A percentile compares a stretch with the other conserved stretches of the same genome.
Conservation (phyloP, 1,140 invertebrate genomes). For the Achroia grisella region DNA sequence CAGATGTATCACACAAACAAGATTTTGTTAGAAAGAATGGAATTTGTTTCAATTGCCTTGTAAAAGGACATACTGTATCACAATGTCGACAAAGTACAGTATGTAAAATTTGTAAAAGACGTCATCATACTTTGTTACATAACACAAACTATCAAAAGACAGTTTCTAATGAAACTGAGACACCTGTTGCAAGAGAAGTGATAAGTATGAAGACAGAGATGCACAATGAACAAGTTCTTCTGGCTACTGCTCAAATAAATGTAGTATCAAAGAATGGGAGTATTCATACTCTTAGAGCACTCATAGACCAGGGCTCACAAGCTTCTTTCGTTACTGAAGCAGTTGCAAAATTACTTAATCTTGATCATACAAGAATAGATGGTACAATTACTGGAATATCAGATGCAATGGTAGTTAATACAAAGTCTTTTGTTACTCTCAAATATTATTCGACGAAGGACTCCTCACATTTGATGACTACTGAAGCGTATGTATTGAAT, state of each 20-base stretch:
- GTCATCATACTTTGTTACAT: slow-evolving; percentile 14
- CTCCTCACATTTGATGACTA: neutral
- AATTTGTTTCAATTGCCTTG: slow-evolving; percentile 23
- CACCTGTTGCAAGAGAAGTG: neutral
- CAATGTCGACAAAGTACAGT: slow-evolving; percentile 9
- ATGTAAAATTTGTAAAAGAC: slow-evolving; percentile 14
- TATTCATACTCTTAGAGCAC: slow-evolving; percentile 6
- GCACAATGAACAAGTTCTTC: slow-evolving; percentile 4
- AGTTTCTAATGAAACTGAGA: neutral
- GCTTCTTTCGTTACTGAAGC: slow-evolving; percentile 12
- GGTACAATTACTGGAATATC: slow-evolving; percentile 18
- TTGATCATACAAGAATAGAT: slow-evolving; percentile 8
- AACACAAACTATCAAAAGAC: neutral
- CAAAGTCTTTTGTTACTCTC: slow-evolving; percentile 14
- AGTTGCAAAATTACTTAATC: slow-evolving; percentile 8
- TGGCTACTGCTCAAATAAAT: slow-evolving; percentile 12
- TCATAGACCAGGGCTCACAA: slow-evolving; percentile 19
- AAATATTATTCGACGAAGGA: slow-evolving; percentile 4
- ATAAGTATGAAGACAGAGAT: slow-evolving; percentile 3
- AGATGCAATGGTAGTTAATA: slow-evolving; percentile 9
- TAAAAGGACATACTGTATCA: slow-evolving; percentile 11
- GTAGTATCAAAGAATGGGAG: slow-evolving; percentile 3
- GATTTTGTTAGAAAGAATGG: slow-evolving; percentile 19
- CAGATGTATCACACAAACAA: slow-evolving; percentile 6
- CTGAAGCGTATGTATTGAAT: neutral